Conservation (phyloP, 1,140 invertebrate species). For the Octopus bimaculoides region DNA sequence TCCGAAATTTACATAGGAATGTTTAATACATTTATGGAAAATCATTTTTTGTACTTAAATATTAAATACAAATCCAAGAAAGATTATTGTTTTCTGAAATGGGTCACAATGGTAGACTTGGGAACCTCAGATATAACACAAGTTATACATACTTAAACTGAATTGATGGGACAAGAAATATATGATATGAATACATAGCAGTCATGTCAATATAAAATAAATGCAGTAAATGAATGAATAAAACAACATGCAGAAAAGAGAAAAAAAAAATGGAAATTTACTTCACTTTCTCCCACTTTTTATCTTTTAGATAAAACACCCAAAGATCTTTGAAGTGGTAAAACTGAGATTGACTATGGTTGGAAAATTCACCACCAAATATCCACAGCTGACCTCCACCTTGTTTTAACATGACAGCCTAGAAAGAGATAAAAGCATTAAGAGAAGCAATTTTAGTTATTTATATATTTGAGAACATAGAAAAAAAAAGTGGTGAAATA, state of each 20-base stretch:
- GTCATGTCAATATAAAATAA: neutral
- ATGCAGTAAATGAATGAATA: neutral
- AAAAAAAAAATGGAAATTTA: constrained; percentile 42
- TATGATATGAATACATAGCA: no score
- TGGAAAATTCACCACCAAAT: constrained; percentile 92
- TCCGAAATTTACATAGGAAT: no score
- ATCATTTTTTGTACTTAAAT: no score
- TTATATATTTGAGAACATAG: no score
- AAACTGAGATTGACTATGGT: constrained; percentile 85
- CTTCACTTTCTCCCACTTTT: constrained; percentile 85
- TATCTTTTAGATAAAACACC: constrained; percentile 75
- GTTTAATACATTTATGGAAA: no score
- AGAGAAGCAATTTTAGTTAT: neutral
- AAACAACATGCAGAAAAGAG: neutral
- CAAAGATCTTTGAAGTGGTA: constrained; percentile 92
- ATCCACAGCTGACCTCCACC: constrained; percentile 75
- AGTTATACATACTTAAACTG: no score
- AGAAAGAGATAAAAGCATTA: constrained; percentile 17
- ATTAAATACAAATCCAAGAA: no score
- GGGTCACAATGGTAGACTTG: no score
- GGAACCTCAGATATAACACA: no score
- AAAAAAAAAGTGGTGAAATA: no score
- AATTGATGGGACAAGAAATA: no score
- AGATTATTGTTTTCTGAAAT: no score
- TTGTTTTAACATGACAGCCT: constrained; percentile 66